Evolutionary conservation across 1,140 invertebrate genomes (phyloP).

Genomic region (Trachymyrmex septentrionalis): DNA sequence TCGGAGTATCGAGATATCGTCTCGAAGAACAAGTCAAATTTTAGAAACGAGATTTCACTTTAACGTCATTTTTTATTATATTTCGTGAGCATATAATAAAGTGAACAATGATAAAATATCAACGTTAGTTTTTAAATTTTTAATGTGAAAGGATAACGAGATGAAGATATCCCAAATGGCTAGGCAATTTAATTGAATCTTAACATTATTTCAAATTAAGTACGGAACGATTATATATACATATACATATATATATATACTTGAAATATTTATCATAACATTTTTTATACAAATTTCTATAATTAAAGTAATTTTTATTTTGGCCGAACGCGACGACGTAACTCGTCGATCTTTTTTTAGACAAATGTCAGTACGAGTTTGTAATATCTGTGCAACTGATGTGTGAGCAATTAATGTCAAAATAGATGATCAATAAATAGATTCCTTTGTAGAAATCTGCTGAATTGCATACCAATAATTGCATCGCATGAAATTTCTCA

Average conservation of each 20-base stretch:
- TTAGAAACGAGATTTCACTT: not conserved
- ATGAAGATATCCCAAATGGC: not conserved
- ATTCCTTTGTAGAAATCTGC: not conserved
- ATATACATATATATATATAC: no score
- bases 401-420: not conserved
- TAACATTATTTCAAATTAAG: not conserved
- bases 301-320: constrained; percentile 17
- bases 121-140: constrained; percentile 6
- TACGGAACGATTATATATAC: not conserved
- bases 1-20: constrained; percentile 20
- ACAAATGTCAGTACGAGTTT: constrained; percentile 34
- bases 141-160: not conserved
- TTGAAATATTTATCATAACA: not conserved
- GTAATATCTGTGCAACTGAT: not conserved
- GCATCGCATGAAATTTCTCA: not conserved
- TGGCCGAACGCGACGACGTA: constrained; percentile 43
- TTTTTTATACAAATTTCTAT: not conserved
- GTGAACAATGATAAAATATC: not conserved
- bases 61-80: not conserved
- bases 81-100: not conserved
- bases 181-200: not conserved
- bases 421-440: not conserved
- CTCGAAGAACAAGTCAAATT: constrained; percentile 7
- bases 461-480: not conserved
- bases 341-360: not conserved